These are phyloP conservation scores for Benthosema pterotum DNA, from an alignment of 2,797 vertebrate genomes.

Conservation along the genomic window DNA sequence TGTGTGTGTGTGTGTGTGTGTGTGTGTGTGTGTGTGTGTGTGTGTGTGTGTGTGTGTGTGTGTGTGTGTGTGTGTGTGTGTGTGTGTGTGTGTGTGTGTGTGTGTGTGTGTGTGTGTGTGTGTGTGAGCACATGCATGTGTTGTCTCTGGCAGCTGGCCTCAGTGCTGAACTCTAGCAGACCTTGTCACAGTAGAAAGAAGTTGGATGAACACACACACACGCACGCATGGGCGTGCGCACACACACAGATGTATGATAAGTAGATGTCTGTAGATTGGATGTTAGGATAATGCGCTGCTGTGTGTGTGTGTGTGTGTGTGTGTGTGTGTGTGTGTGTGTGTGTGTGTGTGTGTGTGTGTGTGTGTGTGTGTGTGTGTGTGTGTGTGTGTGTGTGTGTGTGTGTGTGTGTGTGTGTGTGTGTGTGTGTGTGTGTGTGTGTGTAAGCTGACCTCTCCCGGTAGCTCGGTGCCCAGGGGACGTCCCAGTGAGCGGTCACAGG, in stretches of 20 bases:
- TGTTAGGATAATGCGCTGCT: neutral
- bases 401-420: slow-evolving; percentile 14
- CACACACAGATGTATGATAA: slow-evolving; percentile 7
- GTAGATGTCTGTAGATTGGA: no score
- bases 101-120: slow-evolving; percentile 33
- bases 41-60: slow-evolving; percentile 10
- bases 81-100: slow-evolving; percentile 36
- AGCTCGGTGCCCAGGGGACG: slow-evolving; percentile 52
- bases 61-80: slow-evolving; percentile 39
- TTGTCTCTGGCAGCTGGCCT: slow-evolving; percentile 66
- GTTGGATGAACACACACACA: slow-evolving; percentile 36
- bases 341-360: slow-evolving; percentile 11
- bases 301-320: slow-evolving; percentile 15
- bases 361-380: slow-evolving; percentile 15
- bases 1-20: slow-evolving; percentile 24
- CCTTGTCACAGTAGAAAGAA: slow-evolving; percentile 59
- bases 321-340: slow-evolving; percentile 9
- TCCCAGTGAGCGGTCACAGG: slow-evolving; percentile 35
- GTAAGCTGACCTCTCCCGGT: slow-evolving; percentile 53
- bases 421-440: slow-evolving; percentile 4
- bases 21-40: slow-evolving; percentile 34
- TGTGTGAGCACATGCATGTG: neutral
- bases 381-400: slow-evolving; percentile 5
- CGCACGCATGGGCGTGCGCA: slow-evolving; percentile 20
- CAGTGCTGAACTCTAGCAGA: slow-evolving; percentile 70